Evolutionary conservation across 1,140 invertebrate genomes (phyloP).

Genomic region (Parapsyche elsis): DNA sequence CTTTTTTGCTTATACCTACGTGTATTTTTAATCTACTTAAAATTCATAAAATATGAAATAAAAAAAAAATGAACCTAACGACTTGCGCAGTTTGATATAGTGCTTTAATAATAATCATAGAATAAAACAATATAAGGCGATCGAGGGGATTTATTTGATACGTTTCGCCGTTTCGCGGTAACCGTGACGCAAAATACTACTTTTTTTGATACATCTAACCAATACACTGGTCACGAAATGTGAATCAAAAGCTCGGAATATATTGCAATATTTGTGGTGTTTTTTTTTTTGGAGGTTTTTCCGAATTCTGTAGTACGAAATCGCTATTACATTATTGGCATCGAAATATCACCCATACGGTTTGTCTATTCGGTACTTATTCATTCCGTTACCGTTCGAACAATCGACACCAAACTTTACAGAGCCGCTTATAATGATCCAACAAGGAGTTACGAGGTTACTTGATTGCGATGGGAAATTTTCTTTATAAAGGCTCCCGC

Average conservation of each 20-base stretch:
- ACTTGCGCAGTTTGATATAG: not conserved
- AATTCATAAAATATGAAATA: not conserved
- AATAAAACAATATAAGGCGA: conserved; percentile 1
- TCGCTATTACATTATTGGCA: too few relatives aligned
- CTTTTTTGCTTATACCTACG: not conserved
- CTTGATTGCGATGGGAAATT: too few relatives aligned
- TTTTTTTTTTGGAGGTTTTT: too few relatives aligned
- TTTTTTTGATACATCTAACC: not conserved
- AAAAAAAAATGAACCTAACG: not conserved
- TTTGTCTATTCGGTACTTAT: too few relatives aligned
- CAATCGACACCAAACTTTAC: too few relatives aligned
- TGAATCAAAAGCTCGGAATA: not conserved
- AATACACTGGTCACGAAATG: conserved; percentile 13
- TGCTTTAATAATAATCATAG: not conserved
- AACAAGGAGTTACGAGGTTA: too few relatives aligned
- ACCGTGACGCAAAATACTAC: not conserved
- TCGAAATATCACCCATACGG: too few relatives aligned
- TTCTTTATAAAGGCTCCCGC: too few relatives aligned
- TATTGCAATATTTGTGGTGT: too few relatives aligned
- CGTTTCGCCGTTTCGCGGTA: conserved; percentile 1
- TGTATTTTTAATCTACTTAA: not conserved
- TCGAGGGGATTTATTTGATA: conserved; percentile 11
- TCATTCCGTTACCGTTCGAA: too few relatives aligned
- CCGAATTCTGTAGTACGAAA: too few relatives aligned
- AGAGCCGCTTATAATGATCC: too few relatives aligned